Percentiles rank a stretch among this genome's conserved stretches.
Conservation (phyloP, 2,888 invertebrate species). For the Ariolimax columbianus region DNA sequence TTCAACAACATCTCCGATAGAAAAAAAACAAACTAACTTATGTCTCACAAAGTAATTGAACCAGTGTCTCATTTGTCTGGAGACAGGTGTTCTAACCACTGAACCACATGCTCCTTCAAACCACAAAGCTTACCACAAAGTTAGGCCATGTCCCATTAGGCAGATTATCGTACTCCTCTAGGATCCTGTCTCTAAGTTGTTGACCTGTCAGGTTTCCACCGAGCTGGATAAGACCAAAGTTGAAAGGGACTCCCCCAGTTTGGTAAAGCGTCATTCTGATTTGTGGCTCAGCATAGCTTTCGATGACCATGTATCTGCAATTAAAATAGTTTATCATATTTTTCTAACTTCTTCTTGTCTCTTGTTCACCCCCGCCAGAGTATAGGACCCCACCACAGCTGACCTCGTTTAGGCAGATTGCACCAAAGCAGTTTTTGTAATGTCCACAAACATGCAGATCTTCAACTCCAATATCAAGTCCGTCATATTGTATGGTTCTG, state of each 20-base stretch:
- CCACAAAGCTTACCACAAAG: constrained; percentile 58
- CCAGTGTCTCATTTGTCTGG: constrained; percentile 79
- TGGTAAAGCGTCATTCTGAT: constrained; percentile 63
- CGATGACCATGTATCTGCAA: constrained; percentile 53
- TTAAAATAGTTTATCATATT: too few species aligned
- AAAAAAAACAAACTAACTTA: too few species aligned
- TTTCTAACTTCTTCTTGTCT: too few species aligned
- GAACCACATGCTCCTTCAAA: background rate
- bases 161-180: constrained; percentile 50
- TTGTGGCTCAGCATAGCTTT: constrained; percentile 55
- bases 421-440: too few species aligned
- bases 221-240: constrained; percentile 56
- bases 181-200: constrained; percentile 49
- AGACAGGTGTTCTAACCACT: constrained; percentile 66
- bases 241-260: constrained; percentile 71
- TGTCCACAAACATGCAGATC: too few species aligned
- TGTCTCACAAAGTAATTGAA: too few species aligned
- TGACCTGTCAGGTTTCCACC: background rate
- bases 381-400: too few species aligned
- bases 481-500: too few species aligned
- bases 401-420: too few species aligned
- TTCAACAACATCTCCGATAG: too few species aligned
- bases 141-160: constrained; percentile 58
- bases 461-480: too few species aligned
- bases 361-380: too few species aligned